These are phyloP conservation scores for Athene cunicularia DNA, from an alignment of 2,113 vertebrate species.

Conservation along the genomic window DNA sequence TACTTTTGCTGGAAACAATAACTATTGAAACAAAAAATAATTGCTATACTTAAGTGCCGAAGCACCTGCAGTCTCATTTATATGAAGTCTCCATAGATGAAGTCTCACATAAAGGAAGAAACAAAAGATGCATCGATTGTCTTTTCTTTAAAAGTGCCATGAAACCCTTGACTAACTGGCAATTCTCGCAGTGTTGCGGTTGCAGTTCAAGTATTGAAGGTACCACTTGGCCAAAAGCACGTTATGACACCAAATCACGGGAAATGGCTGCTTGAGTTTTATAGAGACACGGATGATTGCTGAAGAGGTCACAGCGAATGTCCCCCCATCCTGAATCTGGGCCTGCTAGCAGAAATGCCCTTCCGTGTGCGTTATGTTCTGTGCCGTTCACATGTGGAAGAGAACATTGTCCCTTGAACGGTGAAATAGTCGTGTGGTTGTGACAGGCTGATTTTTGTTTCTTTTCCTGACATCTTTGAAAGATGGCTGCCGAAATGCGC, in stretches of 20 bases:
- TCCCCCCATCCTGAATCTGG: accelerated
- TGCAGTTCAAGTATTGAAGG: not conserved
- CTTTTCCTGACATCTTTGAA: not conserved
- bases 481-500: not conserved
- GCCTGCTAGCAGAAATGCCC: not conserved
- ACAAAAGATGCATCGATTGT: not conserved
- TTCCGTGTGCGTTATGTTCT: accelerated
- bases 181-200: not conserved
- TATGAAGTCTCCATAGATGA: not conserved
- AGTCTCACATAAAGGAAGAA: not conserved
- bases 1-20: not conserved
- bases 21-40: not conserved
- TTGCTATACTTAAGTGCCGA: not conserved
- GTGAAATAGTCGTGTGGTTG: not conserved
- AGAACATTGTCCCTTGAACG: not conserved
- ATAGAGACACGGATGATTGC: accelerated
- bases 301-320: not conserved
- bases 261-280: not conserved
- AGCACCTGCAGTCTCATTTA: not conserved
- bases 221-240: not conserved
- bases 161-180: not conserved
- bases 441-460: not conserved
- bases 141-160: not conserved
- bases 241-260: not conserved
- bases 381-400: accelerated